Evolutionary conservation across 2,888 invertebrate species (phyloP), one percentile per base, ranked within the genome.

Genomic region (Homarus gammarus): DNA sequence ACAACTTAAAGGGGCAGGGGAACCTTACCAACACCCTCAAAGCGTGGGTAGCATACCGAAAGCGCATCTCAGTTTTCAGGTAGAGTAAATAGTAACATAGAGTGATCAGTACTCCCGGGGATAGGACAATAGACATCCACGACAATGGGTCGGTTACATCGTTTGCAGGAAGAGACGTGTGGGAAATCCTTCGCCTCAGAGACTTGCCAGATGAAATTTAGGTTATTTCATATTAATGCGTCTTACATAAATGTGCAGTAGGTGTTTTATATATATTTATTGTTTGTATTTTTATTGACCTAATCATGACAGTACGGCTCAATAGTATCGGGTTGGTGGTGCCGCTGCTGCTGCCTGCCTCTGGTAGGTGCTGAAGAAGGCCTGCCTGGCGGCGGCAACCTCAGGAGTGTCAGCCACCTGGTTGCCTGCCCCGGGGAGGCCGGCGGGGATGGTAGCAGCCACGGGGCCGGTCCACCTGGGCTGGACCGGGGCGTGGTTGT

Each of bases 331-430:
- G 5, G 77, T 44, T 2, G n/a, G 40, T 18, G 73, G 40, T 18
- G 38, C 87, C 22, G 56, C 75, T 61, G 82, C 81, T 10, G 87
- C 82, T 31, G 72, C 44, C 75, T 87, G 87, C 61, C 12, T 49
- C 49, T 73, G 73, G 83, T 82, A 83, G 68, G 75, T 33, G 49
- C 36, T 36, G 83, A 88, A 88, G 87, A 88, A 88, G 27, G 75
- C 75, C 2, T 38, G 31, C 56, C 33, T 72, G 44, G 87, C 87
- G 15, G 68, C 73, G 2, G 33, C 22, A 36, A 88, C 82, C 15
- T 88, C 87, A 33, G 81, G 72, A 27, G 87, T 88, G 38, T 83
- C 68, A 2, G 64, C 78, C 38, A 88, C 90, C 33, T 70, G 84
- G 38, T 70, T 18, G 83, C 75, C 5, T 49, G 64, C 64, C 31